Evolutionary conservation across 2,888 invertebrate species (phyloP).

Genomic region (Dione vanillae): DNA sequence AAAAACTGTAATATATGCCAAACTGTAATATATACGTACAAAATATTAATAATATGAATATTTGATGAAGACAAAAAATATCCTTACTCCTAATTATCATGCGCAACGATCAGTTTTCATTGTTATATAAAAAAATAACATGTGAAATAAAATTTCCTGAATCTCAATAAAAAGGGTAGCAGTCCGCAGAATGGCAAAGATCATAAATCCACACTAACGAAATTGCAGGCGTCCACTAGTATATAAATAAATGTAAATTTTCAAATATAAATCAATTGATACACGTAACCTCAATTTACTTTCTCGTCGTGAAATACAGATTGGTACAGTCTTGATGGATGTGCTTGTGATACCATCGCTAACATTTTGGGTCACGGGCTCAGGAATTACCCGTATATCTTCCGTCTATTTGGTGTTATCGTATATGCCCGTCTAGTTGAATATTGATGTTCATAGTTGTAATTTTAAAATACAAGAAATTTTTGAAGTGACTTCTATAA

Average conservation of each 20-base stretch:
- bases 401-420: constrained; percentile 24
- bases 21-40: no score
- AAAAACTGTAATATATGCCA: no score
- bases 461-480: neutral
- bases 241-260: neutral
- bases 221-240: no score
- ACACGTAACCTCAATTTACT: constrained; percentile 26
- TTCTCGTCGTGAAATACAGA: constrained; percentile 25
- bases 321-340: constrained; percentile 39
- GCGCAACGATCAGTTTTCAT: no score
- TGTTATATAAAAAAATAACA: no score
- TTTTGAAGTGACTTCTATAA: neutral
- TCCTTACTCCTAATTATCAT: no score
- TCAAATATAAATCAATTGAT: constrained; percentile 21
- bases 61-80: no score
- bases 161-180: no score
- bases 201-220: no score
- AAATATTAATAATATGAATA: no score
- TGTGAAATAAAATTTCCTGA: no score
- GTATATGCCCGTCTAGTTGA: constrained; percentile 9
- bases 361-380: constrained; percentile 37
- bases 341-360: constrained; percentile 30
- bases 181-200: no score
- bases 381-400: constrained; percentile 16
- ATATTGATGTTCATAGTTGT: constrained; percentile 12